Evolutionary conservation across 2,113 vertebrate genomes (phyloP).

Genomic region (Spilogale gracilis): DNA sequence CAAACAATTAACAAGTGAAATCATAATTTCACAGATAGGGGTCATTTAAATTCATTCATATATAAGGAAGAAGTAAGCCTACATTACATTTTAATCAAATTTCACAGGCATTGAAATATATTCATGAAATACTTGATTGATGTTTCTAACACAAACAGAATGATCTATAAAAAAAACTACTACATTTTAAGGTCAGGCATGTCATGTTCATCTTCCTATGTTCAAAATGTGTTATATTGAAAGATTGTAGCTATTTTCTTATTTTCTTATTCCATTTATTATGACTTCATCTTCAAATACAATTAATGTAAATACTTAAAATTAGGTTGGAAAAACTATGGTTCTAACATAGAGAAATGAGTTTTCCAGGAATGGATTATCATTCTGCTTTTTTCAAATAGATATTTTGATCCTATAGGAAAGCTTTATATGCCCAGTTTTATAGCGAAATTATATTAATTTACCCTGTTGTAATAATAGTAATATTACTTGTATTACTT

Average conservation of each 20-base stretch:
- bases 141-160: constrained; percentile 83
- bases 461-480: not conserved
- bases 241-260: constrained; percentile 60
- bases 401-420: not conserved
- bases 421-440: not conserved
- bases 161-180: constrained; percentile 78
- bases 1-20: constrained; percentile 85
- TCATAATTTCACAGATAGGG: constrained; percentile 83
- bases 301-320: constrained; percentile 2
- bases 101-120: constrained; percentile 84
- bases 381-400: not conserved
- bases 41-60: constrained; percentile 78
- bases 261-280: constrained; percentile 55
- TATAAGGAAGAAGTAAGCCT: constrained; percentile 73
- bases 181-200: constrained; percentile 83
- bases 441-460: not conserved
- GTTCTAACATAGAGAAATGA: constrained; percentile 26
- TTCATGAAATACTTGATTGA: constrained; percentile 83
- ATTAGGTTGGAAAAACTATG: constrained; percentile 34
- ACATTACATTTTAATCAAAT: constrained; percentile 87
- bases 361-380: not conserved
- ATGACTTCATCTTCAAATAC: constrained; percentile 71
- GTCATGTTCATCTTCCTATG: constrained; percentile 76
- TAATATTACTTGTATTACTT: not conserved
- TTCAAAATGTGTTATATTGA: constrained; percentile 72